Evolutionary conservation across 2,113 vertebrate species (phyloP).

Genomic region (Mormyrus iriodes): DNA sequence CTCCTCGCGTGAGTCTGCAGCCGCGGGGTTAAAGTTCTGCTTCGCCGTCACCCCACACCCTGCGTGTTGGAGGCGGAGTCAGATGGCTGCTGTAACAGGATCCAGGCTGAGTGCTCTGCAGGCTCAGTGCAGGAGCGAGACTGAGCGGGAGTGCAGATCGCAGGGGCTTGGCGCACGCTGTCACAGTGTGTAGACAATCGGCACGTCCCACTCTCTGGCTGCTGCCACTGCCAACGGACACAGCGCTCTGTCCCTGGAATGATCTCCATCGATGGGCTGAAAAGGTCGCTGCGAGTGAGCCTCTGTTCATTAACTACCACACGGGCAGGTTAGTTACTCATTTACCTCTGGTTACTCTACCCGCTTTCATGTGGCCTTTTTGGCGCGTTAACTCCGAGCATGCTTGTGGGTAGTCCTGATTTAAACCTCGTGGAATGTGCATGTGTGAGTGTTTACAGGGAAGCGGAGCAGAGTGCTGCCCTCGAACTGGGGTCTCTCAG

Average conservation of each 20-base stretch:
- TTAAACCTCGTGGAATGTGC: not conserved
- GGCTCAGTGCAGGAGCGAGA: not conserved
- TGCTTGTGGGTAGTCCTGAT: not conserved
- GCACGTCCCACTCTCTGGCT: not conserved
- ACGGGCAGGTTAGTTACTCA: slow-evolving; percentile 50
- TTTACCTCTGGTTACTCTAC: slow-evolving; percentile 15
- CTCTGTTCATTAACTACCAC: slow-evolving; percentile 46
- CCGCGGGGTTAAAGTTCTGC: not conserved
- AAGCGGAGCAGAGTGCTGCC: not conserved
- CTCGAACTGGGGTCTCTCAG: not conserved
- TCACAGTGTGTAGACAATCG: not conserved
- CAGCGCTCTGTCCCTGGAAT: not conserved
- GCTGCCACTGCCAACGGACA: not conserved
- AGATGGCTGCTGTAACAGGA: not conserved
- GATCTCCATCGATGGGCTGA: not conserved
- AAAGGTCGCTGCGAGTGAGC: slow-evolving; percentile 26
- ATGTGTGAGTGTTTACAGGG: slow-evolving; percentile 25
- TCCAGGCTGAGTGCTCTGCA: not conserved
- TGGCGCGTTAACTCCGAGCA: not conserved
- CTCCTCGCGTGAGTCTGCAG: not conserved
- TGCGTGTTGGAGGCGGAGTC: not conserved
- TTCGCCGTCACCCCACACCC: not conserved
- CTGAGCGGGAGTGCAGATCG: not conserved
- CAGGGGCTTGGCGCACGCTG: not conserved
- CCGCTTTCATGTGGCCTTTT: not conserved